Conservation (phyloP, 2,797 vertebrate genomes). For the Hirundo rustica region DNA sequence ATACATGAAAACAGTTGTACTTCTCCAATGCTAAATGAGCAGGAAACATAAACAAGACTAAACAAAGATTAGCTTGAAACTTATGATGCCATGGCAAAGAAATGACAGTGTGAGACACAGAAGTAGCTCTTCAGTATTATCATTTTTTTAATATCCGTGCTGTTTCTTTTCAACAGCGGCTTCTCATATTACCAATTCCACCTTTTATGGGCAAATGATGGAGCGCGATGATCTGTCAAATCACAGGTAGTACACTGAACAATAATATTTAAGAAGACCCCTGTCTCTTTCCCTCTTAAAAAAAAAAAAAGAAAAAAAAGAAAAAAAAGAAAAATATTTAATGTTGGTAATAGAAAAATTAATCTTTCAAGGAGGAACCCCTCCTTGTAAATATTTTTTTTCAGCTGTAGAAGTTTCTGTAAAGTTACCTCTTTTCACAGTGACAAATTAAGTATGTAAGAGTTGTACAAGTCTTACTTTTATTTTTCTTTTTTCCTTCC, state of each 20-base stretch:
- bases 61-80: not conserved
- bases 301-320: not conserved
- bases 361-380: not conserved
- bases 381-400: not conserved
- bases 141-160: not conserved
- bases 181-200: not conserved
- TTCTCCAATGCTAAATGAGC: not conserved
- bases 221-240: not conserved
- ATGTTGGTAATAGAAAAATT: not conserved
- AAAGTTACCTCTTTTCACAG: not conserved
- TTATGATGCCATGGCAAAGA: not conserved
- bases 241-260: not conserved
- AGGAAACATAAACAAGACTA: not conserved
- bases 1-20: not conserved
- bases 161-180: not conserved
- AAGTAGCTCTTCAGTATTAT: not conserved
- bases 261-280: not conserved
- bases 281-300: not conserved
- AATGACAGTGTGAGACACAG: not conserved
- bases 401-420: not conserved
- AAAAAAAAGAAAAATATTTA: not conserved
- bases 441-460: not conserved
- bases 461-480: not conserved
- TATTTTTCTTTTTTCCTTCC: rapidly evolving
- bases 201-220: not conserved